Conservation (phyloP, 2,888 invertebrate genomes). For the Callyntrura sp. region DNA sequence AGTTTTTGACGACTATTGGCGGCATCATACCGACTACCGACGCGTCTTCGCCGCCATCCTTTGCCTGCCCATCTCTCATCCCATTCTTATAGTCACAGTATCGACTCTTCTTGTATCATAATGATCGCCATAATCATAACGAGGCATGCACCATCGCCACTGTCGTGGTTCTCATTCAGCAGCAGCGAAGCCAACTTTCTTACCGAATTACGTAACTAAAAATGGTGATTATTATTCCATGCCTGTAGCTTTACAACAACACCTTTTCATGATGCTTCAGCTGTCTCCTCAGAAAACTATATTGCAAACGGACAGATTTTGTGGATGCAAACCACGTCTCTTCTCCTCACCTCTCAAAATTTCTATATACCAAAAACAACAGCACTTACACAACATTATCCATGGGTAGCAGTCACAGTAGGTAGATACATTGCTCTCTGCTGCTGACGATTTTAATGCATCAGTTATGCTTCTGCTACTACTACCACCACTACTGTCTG, state of each 20-base stretch:
- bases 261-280: slow-evolving; percentile 28
- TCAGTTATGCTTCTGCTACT: not conserved
- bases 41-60: not conserved
- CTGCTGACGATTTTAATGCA: slow-evolving; percentile 5
- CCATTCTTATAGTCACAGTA: too few species aligned
- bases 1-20: slow-evolving; percentile 14
- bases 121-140: too few species aligned
- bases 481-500: slow-evolving; percentile 27
- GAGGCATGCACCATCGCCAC: too few species aligned
- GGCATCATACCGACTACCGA: not conserved
- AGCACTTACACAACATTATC: not conserved
- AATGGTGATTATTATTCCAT: not conserved
- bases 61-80: not conserved
- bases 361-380: not conserved
- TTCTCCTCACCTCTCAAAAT: not conserved
- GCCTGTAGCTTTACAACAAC: slow-evolving; percentile 48
- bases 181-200: slow-evolving; percentile 3
- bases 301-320: not conserved
- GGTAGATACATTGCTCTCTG: not conserved
- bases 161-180: not conserved
- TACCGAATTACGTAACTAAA: slow-evolving; percentile 43
- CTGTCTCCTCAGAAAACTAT: not conserved
- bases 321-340: slow-evolving; percentile 36
- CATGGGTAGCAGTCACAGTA: too few species aligned
- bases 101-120: too few species aligned